phyloP scores from a whole-genome alignment of 2,888 invertebrate species.

The Rosalia funebris region DNA sequence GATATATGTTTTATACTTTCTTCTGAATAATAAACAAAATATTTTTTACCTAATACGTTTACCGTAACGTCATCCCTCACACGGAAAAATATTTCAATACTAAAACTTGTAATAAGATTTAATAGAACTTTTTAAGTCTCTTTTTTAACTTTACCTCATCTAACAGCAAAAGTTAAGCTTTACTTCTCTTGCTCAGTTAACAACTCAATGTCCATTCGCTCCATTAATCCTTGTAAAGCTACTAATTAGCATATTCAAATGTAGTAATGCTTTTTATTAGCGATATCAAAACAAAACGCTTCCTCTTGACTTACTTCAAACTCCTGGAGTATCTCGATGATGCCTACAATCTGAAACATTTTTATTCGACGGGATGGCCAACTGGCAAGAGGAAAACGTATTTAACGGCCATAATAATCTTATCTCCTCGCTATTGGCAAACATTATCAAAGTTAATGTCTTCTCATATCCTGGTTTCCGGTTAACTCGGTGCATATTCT shows the following conservation, averaged over 20 bases:
- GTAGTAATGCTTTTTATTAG: not conserved
- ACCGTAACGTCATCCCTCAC: too few relatives aligned
- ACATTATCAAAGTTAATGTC: slow-evolving; percentile 34
- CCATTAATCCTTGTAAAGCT: too few relatives aligned
- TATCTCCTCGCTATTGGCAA: slow-evolving; percentile 27
- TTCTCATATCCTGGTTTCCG: slow-evolving; percentile 38
- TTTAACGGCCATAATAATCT: slow-evolving; percentile 15
- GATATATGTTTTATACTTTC: too few relatives aligned
- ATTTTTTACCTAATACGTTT: too few relatives aligned
- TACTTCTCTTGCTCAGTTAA: too few relatives aligned
- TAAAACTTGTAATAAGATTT: too few relatives aligned
- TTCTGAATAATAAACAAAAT: too few relatives aligned
- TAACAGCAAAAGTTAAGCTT: too few relatives aligned
- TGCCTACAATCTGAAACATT: slow-evolving; percentile 5
- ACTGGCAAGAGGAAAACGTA: not conserved
- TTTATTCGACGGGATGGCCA: not conserved
- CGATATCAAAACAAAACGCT: not conserved
- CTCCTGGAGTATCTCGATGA: not conserved
- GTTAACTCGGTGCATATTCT: slow-evolving; percentile 46
- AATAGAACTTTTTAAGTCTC: too few relatives aligned
- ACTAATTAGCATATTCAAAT: not conserved
- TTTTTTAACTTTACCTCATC: too few relatives aligned
- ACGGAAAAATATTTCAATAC: too few relatives aligned
- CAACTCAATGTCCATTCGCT: too few relatives aligned
- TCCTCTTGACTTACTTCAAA: not conserved